A percentile compares a stretch with the other conserved stretches of the same genome.
Conservation (phyloP, 2,888 invertebrate species). For the Lasioglossum calceatum region DNA sequence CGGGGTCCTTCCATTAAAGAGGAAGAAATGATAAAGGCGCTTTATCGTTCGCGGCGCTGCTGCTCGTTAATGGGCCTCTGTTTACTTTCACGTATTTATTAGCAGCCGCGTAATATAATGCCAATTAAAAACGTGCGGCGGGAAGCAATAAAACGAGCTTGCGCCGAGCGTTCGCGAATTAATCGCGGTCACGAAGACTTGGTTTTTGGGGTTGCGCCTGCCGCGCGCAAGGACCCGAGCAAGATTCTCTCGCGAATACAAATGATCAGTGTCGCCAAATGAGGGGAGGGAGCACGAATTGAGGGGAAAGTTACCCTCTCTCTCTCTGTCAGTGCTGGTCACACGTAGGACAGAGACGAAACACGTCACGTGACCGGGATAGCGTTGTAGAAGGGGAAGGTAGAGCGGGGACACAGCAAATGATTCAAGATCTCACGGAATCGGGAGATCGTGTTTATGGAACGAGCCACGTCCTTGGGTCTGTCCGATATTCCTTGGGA, state of each 20-base stretch:
- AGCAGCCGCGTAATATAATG: slow-evolving; percentile 45
- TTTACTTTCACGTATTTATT: slow-evolving; percentile 57
- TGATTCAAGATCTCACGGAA: not conserved
- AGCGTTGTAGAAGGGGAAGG: too few species aligned
- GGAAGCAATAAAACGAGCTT: slow-evolving; percentile 12
- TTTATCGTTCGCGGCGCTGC: slow-evolving; percentile 35
- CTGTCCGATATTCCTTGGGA: not conserved
- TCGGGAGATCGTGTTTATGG: not conserved
- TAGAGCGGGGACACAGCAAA: too few species aligned
- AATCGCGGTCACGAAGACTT: slow-evolving; percentile 12
- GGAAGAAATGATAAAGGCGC: slow-evolving; percentile 56
- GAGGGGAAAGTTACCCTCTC: too few species aligned
- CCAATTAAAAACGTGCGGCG: slow-evolving; percentile 49
- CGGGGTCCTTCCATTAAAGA: slow-evolving; percentile 46
- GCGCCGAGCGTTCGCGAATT: slow-evolving; percentile 22
- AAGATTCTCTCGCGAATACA: not conserved
- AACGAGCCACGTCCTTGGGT: not conserved
- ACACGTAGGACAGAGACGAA: too few species aligned
- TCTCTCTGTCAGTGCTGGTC: too few species aligned
- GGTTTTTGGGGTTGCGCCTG: not conserved
- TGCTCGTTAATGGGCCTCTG: slow-evolving; percentile 40
- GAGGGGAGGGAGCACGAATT: too few species aligned
- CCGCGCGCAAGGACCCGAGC: not conserved
- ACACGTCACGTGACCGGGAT: too few species aligned
- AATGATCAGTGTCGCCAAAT: not conserved